Evolutionary conservation across 2,797 vertebrate genomes (phyloP).

Genomic region (Pygocentrus nattereri): DNA sequence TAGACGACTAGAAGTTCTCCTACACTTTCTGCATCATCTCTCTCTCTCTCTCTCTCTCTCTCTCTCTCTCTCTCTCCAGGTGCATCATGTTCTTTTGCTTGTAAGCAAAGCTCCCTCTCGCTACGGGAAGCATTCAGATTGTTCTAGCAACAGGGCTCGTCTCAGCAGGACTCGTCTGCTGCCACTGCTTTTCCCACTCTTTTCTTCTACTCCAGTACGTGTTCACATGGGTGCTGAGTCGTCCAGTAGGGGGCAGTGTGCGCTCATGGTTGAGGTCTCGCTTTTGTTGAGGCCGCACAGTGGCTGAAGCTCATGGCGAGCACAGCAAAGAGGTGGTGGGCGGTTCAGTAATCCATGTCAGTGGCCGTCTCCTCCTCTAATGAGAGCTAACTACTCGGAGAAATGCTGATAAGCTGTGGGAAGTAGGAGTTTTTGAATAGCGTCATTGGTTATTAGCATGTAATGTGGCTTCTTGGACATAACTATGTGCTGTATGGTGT

Average conservation of each 20-base stretch:
- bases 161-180: neutral
- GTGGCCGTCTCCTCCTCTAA: slow-evolving; percentile 20
- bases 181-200: neutral
- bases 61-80: slow-evolving; percentile 29
- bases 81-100: neutral
- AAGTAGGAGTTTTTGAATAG: neutral
- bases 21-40: neutral
- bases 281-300: neutral
- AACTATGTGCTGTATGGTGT: too few species aligned
- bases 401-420: neutral
- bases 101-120: slow-evolving; percentile 4
- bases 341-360: slow-evolving; percentile 14
- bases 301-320: neutral
- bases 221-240: rapidly evolving
- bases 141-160: neutral
- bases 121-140: neutral
- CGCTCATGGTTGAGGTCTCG: slow-evolving; percentile 25
- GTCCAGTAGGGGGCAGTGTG: slow-evolving; percentile 73
- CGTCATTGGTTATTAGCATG: neutral
- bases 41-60: slow-evolving; percentile 3
- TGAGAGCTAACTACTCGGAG: neutral
- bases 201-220: neutral
- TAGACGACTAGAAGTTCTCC: neutral
- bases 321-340: neutral
- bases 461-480: neutral